A percentile compares a stretch with the other conserved stretches of the same genome.
phyloP scores from a whole-genome alignment of 1,140 invertebrate genomes.

The Ips typographus region DNA sequence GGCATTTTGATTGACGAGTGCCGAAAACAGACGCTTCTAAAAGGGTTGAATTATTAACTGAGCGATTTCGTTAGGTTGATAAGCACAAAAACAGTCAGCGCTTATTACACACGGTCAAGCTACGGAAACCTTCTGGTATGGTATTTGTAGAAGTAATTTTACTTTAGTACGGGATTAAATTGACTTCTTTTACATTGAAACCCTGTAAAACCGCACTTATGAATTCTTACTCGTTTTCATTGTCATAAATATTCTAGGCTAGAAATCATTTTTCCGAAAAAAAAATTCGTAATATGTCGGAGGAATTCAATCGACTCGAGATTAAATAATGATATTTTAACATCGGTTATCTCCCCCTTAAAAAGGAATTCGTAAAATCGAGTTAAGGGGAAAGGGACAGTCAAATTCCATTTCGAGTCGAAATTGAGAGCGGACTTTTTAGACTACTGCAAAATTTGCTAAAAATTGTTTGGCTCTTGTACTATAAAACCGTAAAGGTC shows the following conservation, averaged over 20 bases:
- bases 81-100: conserved; percentile 38
- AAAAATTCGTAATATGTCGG: conserved; percentile 5
- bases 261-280: neutral
- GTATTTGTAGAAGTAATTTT: conserved; percentile 6
- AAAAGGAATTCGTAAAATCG: neutral
- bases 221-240: neutral
- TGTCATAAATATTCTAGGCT: neutral
- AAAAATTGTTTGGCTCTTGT: neutral
- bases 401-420: conserved; percentile 1
- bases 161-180: conserved; percentile 14
- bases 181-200: neutral
- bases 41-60: conserved; percentile 36
- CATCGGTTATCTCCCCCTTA: neutral
- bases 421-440: neutral
- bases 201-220: no score
- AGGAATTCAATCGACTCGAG: conserved; percentile 3
- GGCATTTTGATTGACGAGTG: conserved; percentile 25
- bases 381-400: conserved; percentile 3
- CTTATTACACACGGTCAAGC: conserved; percentile 35
- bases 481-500: conserved; percentile 1
- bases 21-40: conserved; percentile 24
- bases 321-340: conserved; percentile 12
- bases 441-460: neutral
- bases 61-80: conserved; percentile 33
- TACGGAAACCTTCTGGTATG: conserved; percentile 28